phyloP scores from a whole-genome alignment of 2,797 vertebrate genomes.

The Galago senegalensis region DNA sequence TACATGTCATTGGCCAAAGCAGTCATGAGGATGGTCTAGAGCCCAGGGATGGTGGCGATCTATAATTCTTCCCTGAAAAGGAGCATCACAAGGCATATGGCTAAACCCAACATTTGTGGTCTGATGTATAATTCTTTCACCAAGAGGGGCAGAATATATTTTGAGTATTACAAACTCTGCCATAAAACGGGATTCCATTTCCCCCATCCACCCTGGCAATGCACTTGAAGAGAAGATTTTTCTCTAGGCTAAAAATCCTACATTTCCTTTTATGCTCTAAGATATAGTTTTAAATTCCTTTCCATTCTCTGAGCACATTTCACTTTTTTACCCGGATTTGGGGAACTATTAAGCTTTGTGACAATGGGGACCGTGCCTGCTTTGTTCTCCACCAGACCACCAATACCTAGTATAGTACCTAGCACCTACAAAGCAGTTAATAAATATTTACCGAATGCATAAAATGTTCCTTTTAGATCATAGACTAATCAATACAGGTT shows the following conservation, averaged over 20 bases:
- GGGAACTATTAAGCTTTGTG: not conserved
- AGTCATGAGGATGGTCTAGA: not conserved
- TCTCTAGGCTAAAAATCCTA: not conserved
- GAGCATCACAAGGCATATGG: not conserved
- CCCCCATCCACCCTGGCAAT: not conserved
- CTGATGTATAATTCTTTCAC: not conserved
- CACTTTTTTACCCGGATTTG: conserved; percentile 32
- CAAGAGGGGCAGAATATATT: not conserved
- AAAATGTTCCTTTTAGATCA: not conserved
- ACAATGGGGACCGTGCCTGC: not conserved
- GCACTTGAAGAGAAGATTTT: conserved; percentile 48
- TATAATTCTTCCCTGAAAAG: not conserved
- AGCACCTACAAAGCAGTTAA: not conserved
- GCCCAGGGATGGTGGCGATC: not conserved
- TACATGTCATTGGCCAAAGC: not conserved
- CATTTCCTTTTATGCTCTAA: conserved; percentile 45
- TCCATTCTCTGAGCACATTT: not conserved
- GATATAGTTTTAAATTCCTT: not conserved
- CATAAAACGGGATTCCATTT: not conserved
- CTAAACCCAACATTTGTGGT: not conserved
- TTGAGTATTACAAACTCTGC: conserved; percentile 11
- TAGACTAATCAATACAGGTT: not conserved
- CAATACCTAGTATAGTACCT: not conserved
- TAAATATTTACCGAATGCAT: conserved; percentile 4
- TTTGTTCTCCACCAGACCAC: not conserved